Base-by-base conservation (phyloP, 2,797 vertebrate species). In the Hemitrygon akajei region DNA sequence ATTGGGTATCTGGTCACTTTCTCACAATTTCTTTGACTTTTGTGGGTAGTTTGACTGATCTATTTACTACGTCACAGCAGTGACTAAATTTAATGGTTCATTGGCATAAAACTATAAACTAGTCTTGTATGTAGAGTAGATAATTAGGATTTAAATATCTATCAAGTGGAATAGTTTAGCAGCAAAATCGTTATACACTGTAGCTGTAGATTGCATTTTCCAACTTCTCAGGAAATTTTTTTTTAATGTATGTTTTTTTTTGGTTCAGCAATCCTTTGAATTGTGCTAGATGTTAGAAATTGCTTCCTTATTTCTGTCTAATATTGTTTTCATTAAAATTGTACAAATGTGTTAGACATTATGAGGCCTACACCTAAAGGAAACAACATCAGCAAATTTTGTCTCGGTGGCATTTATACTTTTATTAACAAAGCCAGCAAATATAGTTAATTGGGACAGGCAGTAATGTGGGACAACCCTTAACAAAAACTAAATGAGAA, bases 291-390 rank as follows among this genome's bases (percentile, higher is more conserved):
- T 89, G 86, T 89, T 60, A 58, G 60, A 89, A 34, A 69, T 69
- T 89, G 63, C 60, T 34, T 89, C 60, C 82, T 86, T 86, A 7
- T 89, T 89, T n/a, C 86, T 20, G 60, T 22, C 86, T 89, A 89
- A 89, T 63, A 63, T 63, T 66, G 30, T 89, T 89, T 89, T 18
- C n/a, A 37, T 89, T 63, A 89, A 89, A n/a, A 34, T 66, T 89
- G 60, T 69, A 18, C n/a, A 66, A 34, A 63, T 89, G 86, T 30
- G n/a, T 1, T n/a, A 22, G n/a, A 60, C 56, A n/a, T 56, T 34
- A 66, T 20, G 18, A 20, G n/a, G 60, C n/a, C 60, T 89, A 89
- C 6, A 37, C 16, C 22, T 7, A 63, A 34, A 89, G 60, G n/a
- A 16, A 10, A 34, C 66, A n/a, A 89, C n/a, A 7, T 20, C 86